Evolutionary conservation across 2,888 invertebrate genomes (phyloP).

Genomic region (Dynastes hyllus): DNA sequence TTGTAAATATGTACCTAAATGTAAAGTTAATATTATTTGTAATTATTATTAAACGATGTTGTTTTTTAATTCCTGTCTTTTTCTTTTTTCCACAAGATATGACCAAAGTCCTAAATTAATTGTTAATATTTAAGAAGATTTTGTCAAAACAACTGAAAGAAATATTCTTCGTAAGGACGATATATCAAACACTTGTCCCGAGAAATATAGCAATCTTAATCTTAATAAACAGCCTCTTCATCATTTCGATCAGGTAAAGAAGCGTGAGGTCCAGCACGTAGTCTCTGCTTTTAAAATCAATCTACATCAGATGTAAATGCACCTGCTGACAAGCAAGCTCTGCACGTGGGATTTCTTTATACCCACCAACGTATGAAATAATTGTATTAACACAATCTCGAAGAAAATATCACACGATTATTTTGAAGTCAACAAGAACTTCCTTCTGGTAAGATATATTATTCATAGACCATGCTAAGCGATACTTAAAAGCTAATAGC

Average conservation of each 20-base stretch:
- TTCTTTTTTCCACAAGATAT: not conserved
- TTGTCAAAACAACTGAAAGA: no score
- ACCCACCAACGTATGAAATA: not conserved
- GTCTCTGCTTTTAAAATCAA: slow-evolving; percentile 1
- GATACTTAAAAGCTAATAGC: no score
- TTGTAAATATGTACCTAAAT: slow-evolving; percentile 69
- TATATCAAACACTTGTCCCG: no score
- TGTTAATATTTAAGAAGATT: no score
- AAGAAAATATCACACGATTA: not conserved
- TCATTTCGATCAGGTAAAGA: slow-evolving; percentile 16
- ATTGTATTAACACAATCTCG: no score
- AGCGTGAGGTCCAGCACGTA: slow-evolving; percentile 31
- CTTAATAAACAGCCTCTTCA: not conserved
- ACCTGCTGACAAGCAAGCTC: slow-evolving; percentile 8
- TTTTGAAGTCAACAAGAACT: slow-evolving; percentile 1
- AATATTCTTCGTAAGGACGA: no score
- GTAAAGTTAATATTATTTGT: slow-evolving; percentile 67
- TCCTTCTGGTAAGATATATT: no score
- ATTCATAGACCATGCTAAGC: no score
- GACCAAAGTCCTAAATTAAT: not conserved
- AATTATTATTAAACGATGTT: slow-evolving; percentile 68
- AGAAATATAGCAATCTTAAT: not conserved
- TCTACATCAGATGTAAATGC: not conserved
- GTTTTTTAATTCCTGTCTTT: slow-evolving; percentile 62
- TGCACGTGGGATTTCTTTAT: not conserved